Percentiles rank a stretch among this genome's conserved stretches.
Evolutionary conservation across 2,797 vertebrate species (phyloP).

Genomic region (Otolemur crassicaudatus): DNA sequence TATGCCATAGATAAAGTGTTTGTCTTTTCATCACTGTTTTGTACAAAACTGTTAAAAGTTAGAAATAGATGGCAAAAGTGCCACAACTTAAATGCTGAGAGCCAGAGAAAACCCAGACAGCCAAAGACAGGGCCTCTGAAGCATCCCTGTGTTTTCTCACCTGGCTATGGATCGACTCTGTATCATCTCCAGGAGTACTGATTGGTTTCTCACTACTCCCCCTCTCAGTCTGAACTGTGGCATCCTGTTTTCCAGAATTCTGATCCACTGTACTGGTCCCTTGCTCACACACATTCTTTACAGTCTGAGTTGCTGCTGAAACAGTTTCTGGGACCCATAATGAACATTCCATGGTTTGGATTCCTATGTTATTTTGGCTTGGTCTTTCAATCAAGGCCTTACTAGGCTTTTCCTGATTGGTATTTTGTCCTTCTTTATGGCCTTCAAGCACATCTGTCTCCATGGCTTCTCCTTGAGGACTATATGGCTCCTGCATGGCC

Average conservation of each 20-base stretch:
- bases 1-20: neutral
- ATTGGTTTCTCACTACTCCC: conserved; percentile 74
- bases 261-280: conserved; percentile 84
- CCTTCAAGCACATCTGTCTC: conserved; percentile 68
- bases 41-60: neutral
- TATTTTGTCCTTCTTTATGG: conserved; percentile 66
- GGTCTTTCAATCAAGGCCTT: conserved; percentile 63
- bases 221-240: conserved; percentile 83
- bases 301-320: conserved; percentile 86
- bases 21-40: neutral
- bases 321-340: conserved; percentile 74
- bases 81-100: neutral
- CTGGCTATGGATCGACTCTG: conserved; percentile 88
- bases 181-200: conserved; percentile 80
- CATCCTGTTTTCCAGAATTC: conserved; percentile 81
- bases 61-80: neutral
- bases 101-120: neutral
- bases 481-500: conserved; percentile 25
- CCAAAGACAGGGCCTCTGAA: neutral
- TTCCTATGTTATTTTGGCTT: conserved; percentile 81
- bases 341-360: conserved; percentile 82
- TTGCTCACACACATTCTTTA: conserved; percentile 82
- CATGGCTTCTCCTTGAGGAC: conserved; percentile 74
- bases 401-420: conserved; percentile 68
- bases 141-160: conserved; percentile 74